Evolutionary conservation across 2,888 invertebrate genomes (phyloP), one percentile per base, ranked within the genome.

Genomic region (Carcina quercana): DNA sequence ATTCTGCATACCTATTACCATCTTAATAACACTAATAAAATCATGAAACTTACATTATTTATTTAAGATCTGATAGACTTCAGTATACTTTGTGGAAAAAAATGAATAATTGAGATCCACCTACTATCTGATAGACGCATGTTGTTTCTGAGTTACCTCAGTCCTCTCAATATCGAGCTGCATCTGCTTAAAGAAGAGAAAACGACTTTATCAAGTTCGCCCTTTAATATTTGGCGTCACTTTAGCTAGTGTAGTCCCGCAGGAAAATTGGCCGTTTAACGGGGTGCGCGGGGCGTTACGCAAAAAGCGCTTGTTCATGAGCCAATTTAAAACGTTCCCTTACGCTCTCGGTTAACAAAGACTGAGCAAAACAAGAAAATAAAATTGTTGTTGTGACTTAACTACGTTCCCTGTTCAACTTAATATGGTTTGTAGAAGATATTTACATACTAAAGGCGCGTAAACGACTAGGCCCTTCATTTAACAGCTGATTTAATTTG

Each of bases 221-320:
- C 56, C 54, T 65, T 64, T 67, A 34, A 62, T 60, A 62, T 60
- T 63, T 55, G 47, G 48, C 47, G 53, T 50, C 47, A 56, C 53
- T 28, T 33, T 19, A 50, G 50, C 50, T 53, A 53, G 54, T 53
- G 57, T 54, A 61, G 56, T 51, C 57, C 59, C 51, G 52, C 52
- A 45, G 42, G 52, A 47, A 69, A 73, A 73, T 74, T 72, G 69
- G 55, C 56, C 71, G 68, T 74, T 76, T 72, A 71, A 59, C 51
- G 63, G 47, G 37, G 40, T 48, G 47, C 49, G 50, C 44, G 12
- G 49, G 54, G 54, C 47, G 59, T 66, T 61, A 62, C 60, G 57
- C 55, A 53, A 54, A 64, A 52, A 55, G 47, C 43, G 47, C 48
- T 51, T 54, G 59, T 72, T 71, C 63, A 54, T 53, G 53, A 70